Evolutionary conservation across 2,113 vertebrate species (phyloP), one percentile per base, ranked within the genome.

Genomic region (Hemibagrus wyckioides): DNA sequence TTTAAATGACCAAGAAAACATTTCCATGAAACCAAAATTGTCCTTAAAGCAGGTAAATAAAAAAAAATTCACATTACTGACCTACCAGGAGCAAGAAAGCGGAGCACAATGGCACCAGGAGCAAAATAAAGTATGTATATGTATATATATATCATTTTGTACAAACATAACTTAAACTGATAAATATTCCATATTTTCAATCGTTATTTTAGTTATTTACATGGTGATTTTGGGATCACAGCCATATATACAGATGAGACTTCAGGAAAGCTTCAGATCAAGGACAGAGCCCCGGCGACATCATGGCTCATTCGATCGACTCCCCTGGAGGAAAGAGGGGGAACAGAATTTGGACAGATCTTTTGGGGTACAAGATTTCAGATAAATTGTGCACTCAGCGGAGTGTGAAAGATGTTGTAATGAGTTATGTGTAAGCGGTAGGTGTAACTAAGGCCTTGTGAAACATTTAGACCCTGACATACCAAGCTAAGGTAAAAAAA

Each of bases 151-250:
- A 71, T 83, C 39, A 79, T 79, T 86, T 86, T 90, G 50, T 88
- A 89, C 89, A 92, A 92, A 90, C 88, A 92, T 92, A 91, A 91
- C 83, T 91, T 91, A 91, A 91, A 89, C 84, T 87, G 83, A 90
- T 91, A 91, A 91, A 90, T 91, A 91, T 87, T 87, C 67, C 57
- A 75, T 89, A 57, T 82, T 33, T 85, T 61, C 36, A 52, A 23
- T 65, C 23, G 9, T 80, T 76, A 73, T 63, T 85, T 87, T 54
- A 87, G 88, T 56, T 88, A 88, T 90, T 82, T 90, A 90, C 87
- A 90, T 19, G 15, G 69, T 88, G 84, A 69, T 80, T n/a, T 56
- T 65, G 82, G 88, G 82, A 69, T 76, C 73, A 44, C 50, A 89
- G 80, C 50, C 69, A 25, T 59, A 85, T 85, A 48, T 90, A 87